Evolutionary conservation across 2,113 vertebrate genomes (phyloP), one percentile per base, ranked within the genome.

Genomic region (Nanger granti): DNA sequence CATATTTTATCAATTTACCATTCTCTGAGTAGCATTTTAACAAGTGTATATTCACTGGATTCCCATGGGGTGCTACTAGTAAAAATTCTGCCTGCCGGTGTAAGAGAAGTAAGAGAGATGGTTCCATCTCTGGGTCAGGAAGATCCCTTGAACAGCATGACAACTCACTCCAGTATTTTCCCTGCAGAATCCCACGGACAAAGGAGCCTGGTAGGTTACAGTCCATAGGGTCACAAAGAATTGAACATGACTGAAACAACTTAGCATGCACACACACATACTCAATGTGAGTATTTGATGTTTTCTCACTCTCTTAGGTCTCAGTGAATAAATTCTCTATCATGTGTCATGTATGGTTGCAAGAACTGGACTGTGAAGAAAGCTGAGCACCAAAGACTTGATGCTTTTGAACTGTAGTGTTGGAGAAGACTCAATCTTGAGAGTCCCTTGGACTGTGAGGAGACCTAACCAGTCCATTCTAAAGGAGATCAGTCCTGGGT

Each of bases 61-160:
- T 73, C 20, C n/a, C 20, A 73, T 4, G 20, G 41, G 20, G 4
- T 73, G n/a, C 10, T 73, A 41, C 10, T 24, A 20, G 69, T 41
- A 73, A 73, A 41, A n/a, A 73, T 24, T 73, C n/a, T 73, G 10
- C n/a, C 20, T n/a, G 18, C n/a, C 9, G 41, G 2, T 73, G n/a
- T 17, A 37, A 37, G 20, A 73, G 2, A 41, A 4, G 18, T 37
- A 69, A 73, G n/a, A 73, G 34, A 73, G 17, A 73, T 3, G n/a
- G 9, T 73, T 73, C 0, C 0, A 73, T 24, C 69, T 20, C n/a
- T 73, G 9, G 20, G 20, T 37, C 0, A 3, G 20, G n/a, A 73
- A 73, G 69, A 41, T 41, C 69, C 69, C 4, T 41, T 73, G n/a
- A 41, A 73, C 34, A 41, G 20, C 10, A 41, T 41, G 66, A 9